phyloP scores from a whole-genome alignment of 2,888 invertebrate species.

The Volucella inflata region DNA sequence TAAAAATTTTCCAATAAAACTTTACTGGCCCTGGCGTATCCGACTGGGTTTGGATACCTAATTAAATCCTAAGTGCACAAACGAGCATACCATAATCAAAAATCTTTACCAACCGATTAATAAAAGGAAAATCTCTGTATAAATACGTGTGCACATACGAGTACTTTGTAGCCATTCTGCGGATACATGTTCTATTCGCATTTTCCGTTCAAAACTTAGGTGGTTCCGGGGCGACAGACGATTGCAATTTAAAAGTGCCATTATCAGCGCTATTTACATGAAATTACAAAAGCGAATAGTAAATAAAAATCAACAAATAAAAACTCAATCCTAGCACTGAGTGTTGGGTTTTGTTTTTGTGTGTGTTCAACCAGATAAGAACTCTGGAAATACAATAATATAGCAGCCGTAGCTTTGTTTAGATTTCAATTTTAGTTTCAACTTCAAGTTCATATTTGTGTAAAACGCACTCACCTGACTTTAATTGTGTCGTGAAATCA shows the following conservation, averaged over 20 bases:
- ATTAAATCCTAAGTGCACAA: constrained; percentile 27
- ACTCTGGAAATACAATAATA: not conserved
- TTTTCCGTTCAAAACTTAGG: constrained; percentile 6
- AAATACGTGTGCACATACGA: not conserved
- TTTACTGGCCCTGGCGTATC: not conserved
- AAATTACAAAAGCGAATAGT: constrained; percentile 30
- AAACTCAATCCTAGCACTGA: constrained; percentile 11
- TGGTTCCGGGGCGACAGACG: not conserved
- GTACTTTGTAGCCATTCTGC: too few relatives aligned
- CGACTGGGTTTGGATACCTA: constrained; percentile 18
- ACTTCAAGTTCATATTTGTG: constrained; percentile 42
- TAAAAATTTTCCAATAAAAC: not conserved
- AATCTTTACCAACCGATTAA: constrained; percentile 24
- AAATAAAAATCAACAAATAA: not conserved
- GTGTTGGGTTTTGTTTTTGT: not conserved
- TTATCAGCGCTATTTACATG: constrained; percentile 65
- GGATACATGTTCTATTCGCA: not conserved
- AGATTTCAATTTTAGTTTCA: too few relatives aligned
- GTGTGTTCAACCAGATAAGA: constrained; percentile 50
- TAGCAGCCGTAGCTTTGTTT: not conserved
- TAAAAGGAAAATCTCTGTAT: not conserved
- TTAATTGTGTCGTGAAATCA: constrained; percentile 31
- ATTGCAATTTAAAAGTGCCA: constrained; percentile 46
- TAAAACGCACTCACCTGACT: constrained; percentile 45
- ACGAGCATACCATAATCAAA: not conserved